Conservation (phyloP, 2,797 vertebrate genomes). For the Pampus argenteus region DNA sequence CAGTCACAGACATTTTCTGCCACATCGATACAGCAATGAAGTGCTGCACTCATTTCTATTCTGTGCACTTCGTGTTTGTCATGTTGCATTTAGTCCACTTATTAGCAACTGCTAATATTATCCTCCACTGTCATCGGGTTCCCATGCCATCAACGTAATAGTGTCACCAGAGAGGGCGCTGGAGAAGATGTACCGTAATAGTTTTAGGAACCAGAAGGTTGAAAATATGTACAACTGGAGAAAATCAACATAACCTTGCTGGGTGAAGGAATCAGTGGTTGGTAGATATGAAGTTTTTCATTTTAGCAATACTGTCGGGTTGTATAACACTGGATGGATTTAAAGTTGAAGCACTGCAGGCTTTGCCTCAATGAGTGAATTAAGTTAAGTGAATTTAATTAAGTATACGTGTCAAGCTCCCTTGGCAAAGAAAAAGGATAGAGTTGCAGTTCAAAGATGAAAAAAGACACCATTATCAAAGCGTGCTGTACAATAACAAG, state of each 20-base stretch:
- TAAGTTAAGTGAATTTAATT: too few species aligned
- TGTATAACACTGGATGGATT: too few species aligned
- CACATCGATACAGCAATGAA: conserved; percentile 30
- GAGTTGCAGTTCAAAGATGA: neutral
- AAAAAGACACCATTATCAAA: neutral
- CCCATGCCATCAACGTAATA: conserved; percentile 50
- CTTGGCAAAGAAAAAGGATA: neutral
- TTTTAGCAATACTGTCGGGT: too few species aligned
- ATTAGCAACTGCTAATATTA: conserved; percentile 45
- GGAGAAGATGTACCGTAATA: conserved; percentile 10
- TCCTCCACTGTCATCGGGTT: conserved; percentile 48
- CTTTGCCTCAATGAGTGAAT: too few species aligned
- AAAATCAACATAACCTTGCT: neutral
- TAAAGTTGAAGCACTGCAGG: too few species aligned
- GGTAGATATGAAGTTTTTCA: too few species aligned
- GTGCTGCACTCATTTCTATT: conserved; percentile 30
- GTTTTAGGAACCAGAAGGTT: conserved; percentile 15
- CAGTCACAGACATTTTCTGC: conserved; percentile 35
- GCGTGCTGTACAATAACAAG: neutral
- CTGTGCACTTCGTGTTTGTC: conserved; percentile 36
- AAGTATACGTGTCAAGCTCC: neutral
- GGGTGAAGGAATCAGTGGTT: neutral
- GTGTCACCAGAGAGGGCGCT: conserved; percentile 40
- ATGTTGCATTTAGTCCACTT: conserved; percentile 40
- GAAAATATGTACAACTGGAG: neutral